Conservation (phyloP, 2,797 vertebrate genomes). For the Sebastes glaucus region DNA sequence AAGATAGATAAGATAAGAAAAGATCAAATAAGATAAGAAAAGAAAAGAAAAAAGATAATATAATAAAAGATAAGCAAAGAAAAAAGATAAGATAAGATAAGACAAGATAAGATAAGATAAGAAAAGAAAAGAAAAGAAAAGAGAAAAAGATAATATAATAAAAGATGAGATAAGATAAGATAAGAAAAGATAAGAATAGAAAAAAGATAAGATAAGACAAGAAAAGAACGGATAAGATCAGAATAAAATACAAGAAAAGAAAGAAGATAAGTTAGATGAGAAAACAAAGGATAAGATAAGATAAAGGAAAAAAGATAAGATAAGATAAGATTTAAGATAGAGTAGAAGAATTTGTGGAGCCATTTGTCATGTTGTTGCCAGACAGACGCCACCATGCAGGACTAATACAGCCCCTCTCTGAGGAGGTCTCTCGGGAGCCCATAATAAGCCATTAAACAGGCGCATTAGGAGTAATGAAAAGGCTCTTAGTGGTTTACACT, state of each 20-base stretch:
- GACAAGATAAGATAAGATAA: no score
- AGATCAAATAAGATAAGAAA: no score
- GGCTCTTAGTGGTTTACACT: constrained; percentile 84
- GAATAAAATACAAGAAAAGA: not conserved
- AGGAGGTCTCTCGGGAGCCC: constrained; percentile 78
- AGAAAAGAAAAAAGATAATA: no score
- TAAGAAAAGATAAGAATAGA: no score
- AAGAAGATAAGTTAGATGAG: no score
- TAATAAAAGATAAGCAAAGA: no score
- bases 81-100: no score
- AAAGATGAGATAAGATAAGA: not conserved
- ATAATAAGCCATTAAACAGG: constrained; percentile 88
- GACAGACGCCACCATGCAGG: constrained; percentile 51
- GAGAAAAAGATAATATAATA: no score
- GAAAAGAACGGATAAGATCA: not conserved
- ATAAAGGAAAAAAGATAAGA: not conserved
- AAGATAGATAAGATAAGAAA: no score
- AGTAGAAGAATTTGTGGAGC: not conserved
- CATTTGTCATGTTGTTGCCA: constrained; percentile 39
- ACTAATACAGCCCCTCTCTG: constrained; percentile 69
- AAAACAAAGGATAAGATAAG: not conserved
- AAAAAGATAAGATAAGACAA: not conserved
- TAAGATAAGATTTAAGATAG: not conserved
- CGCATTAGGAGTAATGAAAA: constrained; percentile 87
- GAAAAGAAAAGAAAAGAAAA: no score